Evolutionary conservation across 2,113 vertebrate species (phyloP).

Genomic region (Eudyptes chrysolophus): DNA sequence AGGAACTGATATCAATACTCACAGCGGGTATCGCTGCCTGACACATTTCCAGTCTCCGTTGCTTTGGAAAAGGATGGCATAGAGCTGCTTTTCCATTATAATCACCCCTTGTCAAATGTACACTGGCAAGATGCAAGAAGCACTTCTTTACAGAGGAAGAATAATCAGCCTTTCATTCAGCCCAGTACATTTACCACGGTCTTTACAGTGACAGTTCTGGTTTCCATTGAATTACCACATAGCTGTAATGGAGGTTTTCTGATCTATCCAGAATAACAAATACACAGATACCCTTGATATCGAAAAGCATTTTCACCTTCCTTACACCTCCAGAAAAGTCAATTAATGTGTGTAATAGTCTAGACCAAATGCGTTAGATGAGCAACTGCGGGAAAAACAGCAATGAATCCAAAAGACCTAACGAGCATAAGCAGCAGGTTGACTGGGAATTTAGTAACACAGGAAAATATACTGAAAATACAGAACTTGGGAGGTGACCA

Average conservation of each 20-base stretch:
- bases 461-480: not conserved
- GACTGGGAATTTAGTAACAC: not conserved
- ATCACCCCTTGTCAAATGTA: not conserved
- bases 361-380: not conserved
- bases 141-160: not conserved
- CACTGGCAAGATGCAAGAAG: not conserved
- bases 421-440: not conserved
- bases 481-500: not conserved
- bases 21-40: not conserved
- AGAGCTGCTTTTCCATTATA: not conserved
- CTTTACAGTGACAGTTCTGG: not conserved
- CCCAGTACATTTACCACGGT: not conserved
- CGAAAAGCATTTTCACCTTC: not conserved
- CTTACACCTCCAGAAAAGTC: not conserved
- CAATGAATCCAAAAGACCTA: not conserved
- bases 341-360: not conserved
- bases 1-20: not conserved
- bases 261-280: not conserved
- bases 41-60: not conserved
- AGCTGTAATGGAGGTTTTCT: not conserved
- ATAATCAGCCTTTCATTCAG: not conserved
- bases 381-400: not conserved
- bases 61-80: not conserved
- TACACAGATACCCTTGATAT: not conserved
- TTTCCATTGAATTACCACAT: not conserved